These are phyloP conservation scores for Venustaconcha ellipsiformis DNA, from an alignment of 1,140 invertebrate species.

Conservation along the genomic window DNA sequence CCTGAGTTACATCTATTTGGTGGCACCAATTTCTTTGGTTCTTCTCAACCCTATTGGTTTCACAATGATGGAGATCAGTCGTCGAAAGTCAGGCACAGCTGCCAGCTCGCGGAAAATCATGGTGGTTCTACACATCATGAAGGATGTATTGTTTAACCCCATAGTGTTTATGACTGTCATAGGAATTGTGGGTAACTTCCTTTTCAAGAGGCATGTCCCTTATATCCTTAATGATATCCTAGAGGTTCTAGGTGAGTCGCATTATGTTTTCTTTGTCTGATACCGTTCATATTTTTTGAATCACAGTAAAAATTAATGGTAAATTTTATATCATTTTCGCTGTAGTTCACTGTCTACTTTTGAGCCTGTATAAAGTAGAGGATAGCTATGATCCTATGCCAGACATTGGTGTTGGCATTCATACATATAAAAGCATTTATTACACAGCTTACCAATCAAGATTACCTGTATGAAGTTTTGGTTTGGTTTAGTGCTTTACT, in stretches of 20 bases:
- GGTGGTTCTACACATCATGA: slow-evolving; percentile 63
- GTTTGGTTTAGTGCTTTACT: too few relatives aligned
- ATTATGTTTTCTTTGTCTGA: background rate
- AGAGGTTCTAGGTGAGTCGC: slow-evolving; percentile 72
- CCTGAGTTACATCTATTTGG: slow-evolving; percentile 89
- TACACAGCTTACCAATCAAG: too few relatives aligned
- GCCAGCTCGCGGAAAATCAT: background rate
- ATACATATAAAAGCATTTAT: too few relatives aligned
- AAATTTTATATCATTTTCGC: too few relatives aligned
- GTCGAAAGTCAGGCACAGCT: slow-evolving; percentile 13
- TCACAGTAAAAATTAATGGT: too few relatives aligned
- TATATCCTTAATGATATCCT: slow-evolving; percentile 81
- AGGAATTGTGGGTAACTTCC: slow-evolving; percentile 87
- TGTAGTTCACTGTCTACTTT: too few relatives aligned
- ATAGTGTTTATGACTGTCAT: slow-evolving; percentile 93
- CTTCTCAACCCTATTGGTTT: slow-evolving; percentile 95
- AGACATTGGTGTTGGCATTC: too few relatives aligned
- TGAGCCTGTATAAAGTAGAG: too few relatives aligned
- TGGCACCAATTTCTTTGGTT: slow-evolving; percentile 93
- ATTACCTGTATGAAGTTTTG: too few relatives aligned
- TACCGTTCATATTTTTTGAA: too few relatives aligned
- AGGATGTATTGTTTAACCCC: slow-evolving; percentile 88
- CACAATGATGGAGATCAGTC: slow-evolving; percentile 87
- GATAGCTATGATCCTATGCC: too few relatives aligned
- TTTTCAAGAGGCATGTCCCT: slow-evolving; percentile 84